phyloP scores from a whole-genome alignment of 2,888 invertebrate genomes.

The Trissolcus brochymenae region DNA sequence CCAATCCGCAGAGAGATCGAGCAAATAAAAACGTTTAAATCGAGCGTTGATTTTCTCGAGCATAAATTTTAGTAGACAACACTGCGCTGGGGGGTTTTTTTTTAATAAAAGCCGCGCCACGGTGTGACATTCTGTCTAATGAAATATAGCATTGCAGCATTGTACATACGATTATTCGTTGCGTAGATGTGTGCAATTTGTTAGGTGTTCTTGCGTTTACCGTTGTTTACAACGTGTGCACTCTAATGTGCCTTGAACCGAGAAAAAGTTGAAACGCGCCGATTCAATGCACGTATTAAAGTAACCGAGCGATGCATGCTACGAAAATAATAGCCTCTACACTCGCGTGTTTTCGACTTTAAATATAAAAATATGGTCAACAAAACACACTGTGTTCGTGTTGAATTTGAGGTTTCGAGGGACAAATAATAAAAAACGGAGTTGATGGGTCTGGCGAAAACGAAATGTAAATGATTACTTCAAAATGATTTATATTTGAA shows the following conservation, averaged over 20 bases:
- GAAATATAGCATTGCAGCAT: slow-evolving; percentile 41
- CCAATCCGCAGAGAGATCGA: slow-evolving; percentile 42
- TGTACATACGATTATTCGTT: slow-evolving; percentile 36
- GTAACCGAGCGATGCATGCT: slow-evolving; percentile 15
- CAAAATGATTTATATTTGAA: no score
- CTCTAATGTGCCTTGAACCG: slow-evolving; percentile 32
- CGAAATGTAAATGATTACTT: no score
- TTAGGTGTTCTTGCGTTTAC: slow-evolving; percentile 19
- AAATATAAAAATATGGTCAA: no score
- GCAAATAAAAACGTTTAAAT: slow-evolving; percentile 53
- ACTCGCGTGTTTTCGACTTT: background rate
- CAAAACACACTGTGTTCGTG: no score
- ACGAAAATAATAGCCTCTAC: slow-evolving; percentile 19
- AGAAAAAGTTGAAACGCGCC: slow-evolving; percentile 26
- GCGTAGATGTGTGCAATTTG: slow-evolving; percentile 43
- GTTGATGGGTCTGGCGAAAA: no score
- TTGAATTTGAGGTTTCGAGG: no score
- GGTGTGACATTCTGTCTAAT: no score
- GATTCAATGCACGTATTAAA: slow-evolving; percentile 23
- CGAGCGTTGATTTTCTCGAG: slow-evolving; percentile 62
- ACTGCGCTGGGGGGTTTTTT: slow-evolving; percentile 50
- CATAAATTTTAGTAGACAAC: slow-evolving; percentile 63
- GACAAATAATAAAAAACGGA: no score
- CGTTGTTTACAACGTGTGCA: slow-evolving; percentile 35
- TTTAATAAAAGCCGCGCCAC: slow-evolving; percentile 6